A percentile compares a stretch with the other conserved stretches of the same genome.
These are phyloP conservation scores for Mayetiola destructor DNA, from an alignment of 2,888 invertebrate species.

Conservation along the genomic window DNA sequence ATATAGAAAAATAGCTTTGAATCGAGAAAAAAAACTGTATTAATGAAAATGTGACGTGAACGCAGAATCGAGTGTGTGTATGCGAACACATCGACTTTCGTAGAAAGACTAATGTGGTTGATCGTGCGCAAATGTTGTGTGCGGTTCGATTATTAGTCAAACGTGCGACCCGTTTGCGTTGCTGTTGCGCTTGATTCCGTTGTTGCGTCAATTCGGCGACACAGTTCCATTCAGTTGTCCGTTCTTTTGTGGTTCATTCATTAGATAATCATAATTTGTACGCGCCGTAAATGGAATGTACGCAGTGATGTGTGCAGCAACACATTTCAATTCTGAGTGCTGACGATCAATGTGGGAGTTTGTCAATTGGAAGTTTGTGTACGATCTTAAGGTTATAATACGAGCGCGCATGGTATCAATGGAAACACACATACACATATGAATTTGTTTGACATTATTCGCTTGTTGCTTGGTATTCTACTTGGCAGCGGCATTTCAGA, in stretches of 20 bases:
- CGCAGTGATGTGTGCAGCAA: background rate
- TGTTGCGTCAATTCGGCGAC: background rate
- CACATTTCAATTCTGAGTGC: background rate
- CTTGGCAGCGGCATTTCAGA: too few species aligned
- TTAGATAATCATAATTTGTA: background rate
- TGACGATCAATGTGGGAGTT: conserved; percentile 5
- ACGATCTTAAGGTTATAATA: too few species aligned
- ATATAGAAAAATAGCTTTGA: too few species aligned
- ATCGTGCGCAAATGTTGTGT: conserved; percentile 5
- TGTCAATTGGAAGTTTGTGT: background rate
- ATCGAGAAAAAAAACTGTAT: too few species aligned
- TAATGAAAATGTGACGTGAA: background rate
- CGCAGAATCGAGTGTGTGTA: conserved; percentile 6
- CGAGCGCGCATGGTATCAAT: background rate
- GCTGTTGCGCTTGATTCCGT: background rate
- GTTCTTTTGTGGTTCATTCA: background rate
- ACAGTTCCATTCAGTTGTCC: background rate
- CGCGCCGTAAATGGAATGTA: background rate
- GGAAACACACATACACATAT: conserved; percentile 2
- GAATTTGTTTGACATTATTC: too few species aligned
- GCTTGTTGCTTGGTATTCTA: too few species aligned
- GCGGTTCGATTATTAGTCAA: background rate
- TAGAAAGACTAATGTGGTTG: conserved; percentile 6
- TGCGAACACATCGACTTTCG: conserved; percentile 12
- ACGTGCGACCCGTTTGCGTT: too few species aligned